Conservation (phyloP, 1,140 invertebrate genomes). For the Tetramorium simillimum region DNA sequence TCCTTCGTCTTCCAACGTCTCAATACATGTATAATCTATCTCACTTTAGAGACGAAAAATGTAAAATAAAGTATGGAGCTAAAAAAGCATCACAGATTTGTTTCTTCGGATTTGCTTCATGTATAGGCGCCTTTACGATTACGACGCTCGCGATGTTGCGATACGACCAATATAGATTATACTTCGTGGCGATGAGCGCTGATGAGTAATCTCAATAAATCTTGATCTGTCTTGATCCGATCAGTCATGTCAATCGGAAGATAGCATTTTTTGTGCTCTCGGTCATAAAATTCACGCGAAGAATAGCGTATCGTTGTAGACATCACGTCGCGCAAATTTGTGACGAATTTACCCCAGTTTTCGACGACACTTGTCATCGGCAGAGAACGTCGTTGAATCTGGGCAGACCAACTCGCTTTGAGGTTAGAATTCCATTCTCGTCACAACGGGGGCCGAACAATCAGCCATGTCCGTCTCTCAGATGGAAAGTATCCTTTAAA, state of each 20-base stretch:
- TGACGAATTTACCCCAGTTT: background rate
- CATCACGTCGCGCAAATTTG: background rate
- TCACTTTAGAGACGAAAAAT: no score
- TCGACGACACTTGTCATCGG: background rate
- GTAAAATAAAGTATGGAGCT: no score
- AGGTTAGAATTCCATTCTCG: conserved; percentile 76
- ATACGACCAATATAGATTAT: no score
- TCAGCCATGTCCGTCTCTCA: conserved; percentile 91
- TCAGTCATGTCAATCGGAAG: background rate
- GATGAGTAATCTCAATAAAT: background rate
- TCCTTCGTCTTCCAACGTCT: no score
- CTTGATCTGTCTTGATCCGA: background rate
- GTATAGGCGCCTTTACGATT: no score
- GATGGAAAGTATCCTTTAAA: conserved; percentile 95
- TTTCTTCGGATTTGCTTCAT: no score
- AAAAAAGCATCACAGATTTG: no score
- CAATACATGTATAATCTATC: no score
- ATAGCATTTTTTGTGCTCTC: background rate
- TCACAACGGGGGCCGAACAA: conserved; percentile 91
- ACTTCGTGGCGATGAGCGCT: background rate
- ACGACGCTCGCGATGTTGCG: no score
- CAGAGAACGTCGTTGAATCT: background rate
- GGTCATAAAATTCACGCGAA: background rate
- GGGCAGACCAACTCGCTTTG: background rate
- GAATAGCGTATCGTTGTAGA: background rate